Percentiles rank a stretch among this genome's conserved stretches.
Evolutionary conservation across 2,888 invertebrate genomes (phyloP).

Genomic region (Drosophila tanythrix): DNA sequence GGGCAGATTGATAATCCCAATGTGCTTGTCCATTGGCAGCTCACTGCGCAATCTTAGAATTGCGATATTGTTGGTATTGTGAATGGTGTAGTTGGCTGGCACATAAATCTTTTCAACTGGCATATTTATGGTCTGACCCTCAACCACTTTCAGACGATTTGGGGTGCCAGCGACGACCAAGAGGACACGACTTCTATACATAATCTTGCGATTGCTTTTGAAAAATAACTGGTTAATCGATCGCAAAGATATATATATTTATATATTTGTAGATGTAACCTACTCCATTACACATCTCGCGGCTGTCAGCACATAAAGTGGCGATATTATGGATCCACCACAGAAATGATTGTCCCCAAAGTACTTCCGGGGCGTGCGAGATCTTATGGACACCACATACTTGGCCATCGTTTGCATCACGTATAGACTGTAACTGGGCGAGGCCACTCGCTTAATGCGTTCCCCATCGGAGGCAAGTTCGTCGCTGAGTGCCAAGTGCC

Average conservation of each 20-base stretch:
- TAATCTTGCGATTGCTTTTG: conserved; percentile 47
- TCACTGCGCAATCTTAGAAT: conserved; percentile 5
- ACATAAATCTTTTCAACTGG: conserved; percentile 50
- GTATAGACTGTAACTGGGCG: conserved; percentile 18
- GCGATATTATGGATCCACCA: conserved; percentile 52
- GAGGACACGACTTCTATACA: conserved; percentile 38
- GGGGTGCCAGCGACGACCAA: conserved; percentile 55
- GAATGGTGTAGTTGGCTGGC: conserved; percentile 39
- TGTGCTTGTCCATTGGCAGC: conserved; percentile 21
- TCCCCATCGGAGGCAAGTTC: background rate
- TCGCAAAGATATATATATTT: background rate
- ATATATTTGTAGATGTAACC: conserved; percentile 5
- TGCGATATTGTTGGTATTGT: conserved; percentile 61
- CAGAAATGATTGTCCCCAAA: conserved; percentile 70
- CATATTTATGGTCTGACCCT: background rate
- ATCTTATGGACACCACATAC: conserved; percentile 61
- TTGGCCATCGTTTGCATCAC: conserved; percentile 12
- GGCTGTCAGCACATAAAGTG: conserved; percentile 52
- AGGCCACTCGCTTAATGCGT: conserved; percentile 49
- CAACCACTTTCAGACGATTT: conserved; percentile 35
- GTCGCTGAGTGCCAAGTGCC: background rate
- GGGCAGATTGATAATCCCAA: conserved; percentile 36
- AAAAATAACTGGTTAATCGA: background rate
- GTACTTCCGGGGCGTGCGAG: conserved; percentile 46
- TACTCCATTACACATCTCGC: conserved; percentile 64